Evolutionary conservation across 2,113 vertebrate species (phyloP).

Genomic region (Melospiza melodia): DNA sequence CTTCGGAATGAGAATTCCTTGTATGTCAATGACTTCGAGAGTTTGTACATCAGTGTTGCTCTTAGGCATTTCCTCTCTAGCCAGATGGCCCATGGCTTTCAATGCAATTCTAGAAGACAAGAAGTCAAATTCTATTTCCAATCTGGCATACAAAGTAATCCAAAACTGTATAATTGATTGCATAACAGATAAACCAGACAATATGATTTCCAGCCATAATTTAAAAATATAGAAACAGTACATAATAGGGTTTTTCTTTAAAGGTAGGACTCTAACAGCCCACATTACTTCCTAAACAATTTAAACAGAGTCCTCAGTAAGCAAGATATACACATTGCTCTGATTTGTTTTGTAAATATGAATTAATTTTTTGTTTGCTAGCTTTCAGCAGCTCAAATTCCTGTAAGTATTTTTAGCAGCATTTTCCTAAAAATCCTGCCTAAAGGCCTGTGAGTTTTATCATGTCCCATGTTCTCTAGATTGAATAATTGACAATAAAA

Average conservation of each 20-base stretch:
- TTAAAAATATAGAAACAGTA: neutral
- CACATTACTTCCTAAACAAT: neutral
- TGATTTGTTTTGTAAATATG: neutral
- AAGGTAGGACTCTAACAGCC: neutral
- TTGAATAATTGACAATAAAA: slow-evolving; percentile 50
- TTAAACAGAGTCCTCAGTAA: neutral
- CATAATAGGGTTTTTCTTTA: neutral
- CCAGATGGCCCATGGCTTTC: neutral
- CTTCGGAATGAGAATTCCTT: neutral
- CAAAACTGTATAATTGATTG: neutral
- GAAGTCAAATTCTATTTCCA: neutral
- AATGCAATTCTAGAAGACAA: neutral
- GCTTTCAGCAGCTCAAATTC: slow-evolving; percentile 4
- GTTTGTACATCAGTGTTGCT: neutral
- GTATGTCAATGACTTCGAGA: neutral
- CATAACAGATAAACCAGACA: neutral
- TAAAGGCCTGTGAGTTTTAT: neutral
- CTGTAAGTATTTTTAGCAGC: neutral
- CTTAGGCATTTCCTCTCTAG: neutral
- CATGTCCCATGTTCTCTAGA: neutral
- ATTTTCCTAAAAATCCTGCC: slow-evolving; percentile 39
- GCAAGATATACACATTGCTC: neutral
- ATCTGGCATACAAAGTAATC: neutral
- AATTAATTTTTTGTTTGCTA: neutral
- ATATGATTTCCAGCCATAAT: neutral